Conservation (phyloP, 2,113 vertebrate species). For the Xyrauchen texanus region DNA sequence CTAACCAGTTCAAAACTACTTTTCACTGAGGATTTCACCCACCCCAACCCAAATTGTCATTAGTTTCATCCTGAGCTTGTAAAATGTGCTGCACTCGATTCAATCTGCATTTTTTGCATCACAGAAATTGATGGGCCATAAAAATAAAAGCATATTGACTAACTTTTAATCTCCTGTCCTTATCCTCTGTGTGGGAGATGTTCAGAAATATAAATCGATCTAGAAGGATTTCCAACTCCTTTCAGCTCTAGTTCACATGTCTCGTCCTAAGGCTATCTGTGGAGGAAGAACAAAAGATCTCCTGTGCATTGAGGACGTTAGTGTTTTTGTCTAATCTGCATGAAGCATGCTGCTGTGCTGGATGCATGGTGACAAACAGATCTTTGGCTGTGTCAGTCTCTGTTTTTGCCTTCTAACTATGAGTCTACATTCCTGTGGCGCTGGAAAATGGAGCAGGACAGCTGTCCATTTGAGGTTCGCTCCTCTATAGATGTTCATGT, state of each 20-base stretch:
- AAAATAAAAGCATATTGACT: no score
- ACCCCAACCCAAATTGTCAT: no score
- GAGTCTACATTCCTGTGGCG: constrained; percentile 14
- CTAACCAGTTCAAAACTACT: no score
- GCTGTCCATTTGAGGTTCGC: constrained; percentile 12
- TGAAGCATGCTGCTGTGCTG: constrained; percentile 1
- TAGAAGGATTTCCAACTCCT: background rate
- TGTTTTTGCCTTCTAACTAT: background rate
- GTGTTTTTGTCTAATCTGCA: constrained; percentile 20
- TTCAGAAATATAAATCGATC: no score
- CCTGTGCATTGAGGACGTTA: constrained; percentile 26
- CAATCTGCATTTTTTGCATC: no score
- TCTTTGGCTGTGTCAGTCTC: background rate
- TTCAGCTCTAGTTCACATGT: background rate
- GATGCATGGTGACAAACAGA: background rate
- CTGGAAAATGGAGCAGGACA: background rate
- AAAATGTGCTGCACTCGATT: no score
- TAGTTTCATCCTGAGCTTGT: no score
- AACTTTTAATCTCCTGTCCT: no score
- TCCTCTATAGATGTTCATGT: background rate
- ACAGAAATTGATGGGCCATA: no score
- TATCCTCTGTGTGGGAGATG: no score
- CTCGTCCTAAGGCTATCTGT: background rate
- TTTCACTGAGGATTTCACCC: no score
- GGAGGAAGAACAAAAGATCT: constrained; percentile 24